Evolutionary conservation across 2,797 vertebrate species (phyloP).

Genomic region (Eupleurogrammus muticus): DNA sequence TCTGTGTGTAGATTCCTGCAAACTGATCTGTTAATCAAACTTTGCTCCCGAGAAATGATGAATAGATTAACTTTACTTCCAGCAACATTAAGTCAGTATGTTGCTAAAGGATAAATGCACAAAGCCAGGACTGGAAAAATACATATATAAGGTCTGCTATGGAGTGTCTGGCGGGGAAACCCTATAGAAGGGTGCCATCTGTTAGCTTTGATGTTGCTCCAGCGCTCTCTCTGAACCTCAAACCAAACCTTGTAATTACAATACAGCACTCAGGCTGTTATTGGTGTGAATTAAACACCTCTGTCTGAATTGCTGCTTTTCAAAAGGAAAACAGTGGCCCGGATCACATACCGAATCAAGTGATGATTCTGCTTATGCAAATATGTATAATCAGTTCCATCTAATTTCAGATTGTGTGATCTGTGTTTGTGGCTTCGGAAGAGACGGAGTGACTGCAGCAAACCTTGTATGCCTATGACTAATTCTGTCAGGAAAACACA

Average conservation of each 20-base stretch:
- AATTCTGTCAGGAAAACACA: slow-evolving; percentile 19
- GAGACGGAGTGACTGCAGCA: neutral
- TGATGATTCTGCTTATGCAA: slow-evolving; percentile 55
- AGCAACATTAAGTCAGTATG: slow-evolving; percentile 25
- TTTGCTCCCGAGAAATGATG: slow-evolving; percentile 17
- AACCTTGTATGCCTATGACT: neutral
- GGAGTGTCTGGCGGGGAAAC: slow-evolving; percentile 2
- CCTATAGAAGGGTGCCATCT: slow-evolving; percentile 8
- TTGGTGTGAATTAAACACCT: slow-evolving; percentile 45
- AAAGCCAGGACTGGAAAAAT: slow-evolving; percentile 14
- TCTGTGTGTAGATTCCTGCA: slow-evolving; percentile 20
- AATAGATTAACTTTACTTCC: slow-evolving; percentile 7
- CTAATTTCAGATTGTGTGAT: slow-evolving; percentile 17
- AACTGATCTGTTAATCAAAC: slow-evolving; percentile 50
- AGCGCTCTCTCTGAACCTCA: slow-evolving; percentile 20
- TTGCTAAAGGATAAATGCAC: neutral
- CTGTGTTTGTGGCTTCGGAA: slow-evolving; percentile 38
- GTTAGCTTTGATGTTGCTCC: slow-evolving; percentile 45
- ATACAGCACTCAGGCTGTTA: slow-evolving; percentile 26
- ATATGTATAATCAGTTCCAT: slow-evolving; percentile 35
- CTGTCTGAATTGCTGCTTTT: slow-evolving; percentile 38
- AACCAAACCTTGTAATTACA: slow-evolving; percentile 49
- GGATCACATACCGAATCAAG: slow-evolving; percentile 55
- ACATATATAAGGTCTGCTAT: slow-evolving; percentile 13
- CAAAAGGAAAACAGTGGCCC: slow-evolving; percentile 45